Base-by-base conservation (phyloP, 2,797 vertebrate genomes). In the Lepus townsendii region DNA sequence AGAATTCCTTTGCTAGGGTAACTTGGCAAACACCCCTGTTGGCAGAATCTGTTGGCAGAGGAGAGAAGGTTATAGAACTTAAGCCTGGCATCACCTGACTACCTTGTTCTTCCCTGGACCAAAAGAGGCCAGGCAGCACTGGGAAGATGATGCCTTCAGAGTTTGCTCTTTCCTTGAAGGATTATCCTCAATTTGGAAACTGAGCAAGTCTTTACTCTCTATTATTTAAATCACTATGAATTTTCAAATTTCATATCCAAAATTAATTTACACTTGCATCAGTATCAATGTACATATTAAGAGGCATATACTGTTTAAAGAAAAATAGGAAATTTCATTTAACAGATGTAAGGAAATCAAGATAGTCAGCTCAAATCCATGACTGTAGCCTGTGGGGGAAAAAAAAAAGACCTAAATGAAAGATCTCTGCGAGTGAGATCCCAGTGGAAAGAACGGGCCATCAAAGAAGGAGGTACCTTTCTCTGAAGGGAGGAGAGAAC, bases 111-210 rank as follows among this genome's bases (percentile, higher is more conserved):
- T 30, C 2, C 7, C 63, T 72, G 32, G 65, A 91, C 13, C 27
- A 50, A 65, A n/a, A 52, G 63, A 38, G 26, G n/a, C 26, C 27
- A 60, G 42, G 16, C 5, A 87, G 4, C 30, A 30, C 7, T 83
- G 42, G 85, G 50, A 68, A 86, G 54, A 73, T 50, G 38, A 32
- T 78, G 10, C 26, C 68, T 75, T 66, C 63, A 73, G 20, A 7
- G 10, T 90, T 4, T 84, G 26, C 17, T 52, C 38, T 47, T 84
- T 89, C 16, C 65, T 96, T 80, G 76, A 50, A 77, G 8, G 78
- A n/a, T 71, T 75, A 68, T 62, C 11, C 30, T 96, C 27, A 87
- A n/a, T 85, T 93, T 90, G 24, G 20, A 91, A 93, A 87, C 24
- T 63, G 68, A 94, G 60, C 32, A 90, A 94, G 38, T 76, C 22